Evolutionary conservation across 2,888 invertebrate genomes (phyloP), one percentile per base, ranked within the genome.

Genomic region (Brenthis ino): DNA sequence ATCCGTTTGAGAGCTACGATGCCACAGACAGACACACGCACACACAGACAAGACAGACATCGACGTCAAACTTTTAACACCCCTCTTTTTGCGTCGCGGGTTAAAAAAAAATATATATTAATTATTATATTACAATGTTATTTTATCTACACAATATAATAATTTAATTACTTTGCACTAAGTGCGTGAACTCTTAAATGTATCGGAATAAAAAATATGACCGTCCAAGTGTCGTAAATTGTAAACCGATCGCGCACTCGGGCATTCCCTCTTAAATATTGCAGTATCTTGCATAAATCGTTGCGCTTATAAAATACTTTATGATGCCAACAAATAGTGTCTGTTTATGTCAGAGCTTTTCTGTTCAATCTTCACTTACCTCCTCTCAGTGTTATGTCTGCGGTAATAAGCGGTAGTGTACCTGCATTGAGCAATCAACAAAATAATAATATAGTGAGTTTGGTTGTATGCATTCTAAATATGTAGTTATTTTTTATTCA

Each of bases 281-380:
- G 69, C 76, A 75, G 78, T 80, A 76, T 58, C 68, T 64, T 67
- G 70, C 69, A 57, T 63, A 68, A 68, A 67, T 56, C 61, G 60
- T 77, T 57, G 43, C 53, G 70, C 72, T 73, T 75, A 82, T 82
- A 82, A 84, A 83, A 81, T 80, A 76, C 76, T 85, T 87, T 87
- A 87, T 79, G 82, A 77, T 76, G 78, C 81, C 78, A 81, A 85
- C 86, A 85, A 87, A 86, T 85, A 84, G 80, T 75, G 78, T 74
- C 72, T 75, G 80, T 84, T 72, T 61, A 64, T 69, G 57, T 51
- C 78, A 20, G 20, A 64, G 56, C 57, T 63, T 63, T 54, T 63
- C 28, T n/a, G 24, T n/a, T 14, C 8, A 63, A 24, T 2, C 53
- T 28, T 37, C 8, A 43, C 16, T 43, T 47, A 16, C 5, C 0